phyloP scores from a whole-genome alignment of 2,797 vertebrate species.

The Alauda arvensis region DNA sequence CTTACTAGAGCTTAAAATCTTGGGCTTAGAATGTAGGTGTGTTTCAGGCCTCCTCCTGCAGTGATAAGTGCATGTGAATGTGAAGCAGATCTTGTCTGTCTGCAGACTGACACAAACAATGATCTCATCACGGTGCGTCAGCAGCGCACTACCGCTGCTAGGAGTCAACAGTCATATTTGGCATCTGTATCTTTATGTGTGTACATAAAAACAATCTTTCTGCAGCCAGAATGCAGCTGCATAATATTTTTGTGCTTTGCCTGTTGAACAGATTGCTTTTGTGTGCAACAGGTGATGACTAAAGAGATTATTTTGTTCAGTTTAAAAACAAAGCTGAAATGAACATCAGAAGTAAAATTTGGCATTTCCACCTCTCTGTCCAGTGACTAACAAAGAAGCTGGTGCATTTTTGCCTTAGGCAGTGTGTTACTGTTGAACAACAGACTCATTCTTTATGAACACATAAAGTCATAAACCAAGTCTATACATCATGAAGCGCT shows the following conservation, averaged over 20 bases:
- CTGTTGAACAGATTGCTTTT: not conserved
- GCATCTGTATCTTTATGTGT: not conserved
- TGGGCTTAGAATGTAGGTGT: not conserved
- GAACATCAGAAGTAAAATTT: not conserved
- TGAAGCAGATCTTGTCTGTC: not conserved
- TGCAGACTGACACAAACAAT: not conserved
- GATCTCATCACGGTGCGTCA: not conserved
- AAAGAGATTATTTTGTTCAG: not conserved
- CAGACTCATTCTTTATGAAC: not conserved
- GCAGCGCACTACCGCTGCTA: not conserved
- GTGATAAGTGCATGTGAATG: accelerated
- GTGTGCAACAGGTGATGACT: not conserved
- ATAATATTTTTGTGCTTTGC: not conserved
- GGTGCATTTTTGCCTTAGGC: not conserved
- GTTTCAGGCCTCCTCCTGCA: not conserved
- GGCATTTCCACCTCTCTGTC: not conserved
- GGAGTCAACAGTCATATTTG: not conserved
- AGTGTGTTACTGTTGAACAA: not conserved
- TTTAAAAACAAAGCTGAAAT: not conserved
- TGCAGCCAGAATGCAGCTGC: not conserved
- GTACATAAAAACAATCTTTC: not conserved
- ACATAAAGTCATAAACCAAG: not conserved
- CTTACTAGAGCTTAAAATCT: not conserved
- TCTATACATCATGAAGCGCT: not conserved
- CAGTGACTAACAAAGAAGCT: not conserved